These are phyloP conservation scores for Saccopteryx leptura DNA, from an alignment of 2,113 vertebrate species.

Conservation along the genomic window DNA sequence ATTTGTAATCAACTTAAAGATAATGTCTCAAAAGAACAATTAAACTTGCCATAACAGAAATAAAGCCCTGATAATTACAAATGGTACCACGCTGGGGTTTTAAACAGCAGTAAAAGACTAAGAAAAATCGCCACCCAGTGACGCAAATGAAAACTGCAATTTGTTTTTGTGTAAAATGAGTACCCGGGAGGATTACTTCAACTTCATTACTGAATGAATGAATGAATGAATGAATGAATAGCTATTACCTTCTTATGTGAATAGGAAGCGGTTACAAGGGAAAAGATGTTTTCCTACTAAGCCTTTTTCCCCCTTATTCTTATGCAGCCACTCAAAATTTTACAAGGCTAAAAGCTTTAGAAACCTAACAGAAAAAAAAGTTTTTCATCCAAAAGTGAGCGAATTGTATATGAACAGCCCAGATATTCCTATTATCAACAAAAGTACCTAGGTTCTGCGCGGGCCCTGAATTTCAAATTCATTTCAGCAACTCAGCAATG, in stretches of 20 bases:
- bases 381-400: conserved; percentile 38
- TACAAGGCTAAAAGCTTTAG: conserved; percentile 51
- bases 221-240: conserved; percentile 81
- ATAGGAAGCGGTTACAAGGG: conserved; percentile 76
- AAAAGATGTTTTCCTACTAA: conserved; percentile 72
- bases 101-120: conserved; percentile 68
- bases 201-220: conserved; percentile 86
- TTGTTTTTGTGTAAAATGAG: conserved; percentile 91
- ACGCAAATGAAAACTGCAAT: conserved; percentile 85
- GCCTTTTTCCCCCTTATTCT: neutral
- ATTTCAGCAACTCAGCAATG: neutral
- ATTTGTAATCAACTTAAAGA: conserved; percentile 88
- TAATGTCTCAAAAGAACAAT: conserved; percentile 85
- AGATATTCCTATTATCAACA: conserved; percentile 25
- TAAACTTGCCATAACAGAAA: conserved; percentile 87
- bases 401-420: neutral
- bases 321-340: neutral
- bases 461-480: neutral
- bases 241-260: conserved; percentile 85
- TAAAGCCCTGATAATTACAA: conserved; percentile 84
- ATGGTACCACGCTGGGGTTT: conserved; percentile 66
- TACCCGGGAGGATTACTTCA: conserved; percentile 88
- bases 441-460: neutral
- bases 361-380: conserved; percentile 42
- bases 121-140: conserved; percentile 89